Evolutionary conservation across 2,888 invertebrate species (phyloP).

Genomic region (Patella caerulea): DNA sequence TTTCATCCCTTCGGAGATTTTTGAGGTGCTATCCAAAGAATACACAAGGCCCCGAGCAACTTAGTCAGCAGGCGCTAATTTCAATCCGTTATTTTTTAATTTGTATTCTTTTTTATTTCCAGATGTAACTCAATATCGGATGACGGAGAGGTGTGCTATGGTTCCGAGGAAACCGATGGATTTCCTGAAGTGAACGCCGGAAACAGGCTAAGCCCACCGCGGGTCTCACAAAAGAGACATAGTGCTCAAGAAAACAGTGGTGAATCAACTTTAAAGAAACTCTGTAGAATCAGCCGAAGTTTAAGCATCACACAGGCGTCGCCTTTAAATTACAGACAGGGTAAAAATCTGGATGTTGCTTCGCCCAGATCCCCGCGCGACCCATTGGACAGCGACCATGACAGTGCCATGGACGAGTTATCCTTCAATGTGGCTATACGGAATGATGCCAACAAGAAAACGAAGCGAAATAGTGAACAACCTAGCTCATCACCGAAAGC

Average conservation of each 20-base stretch:
- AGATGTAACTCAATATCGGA: slow-evolving; percentile 55
- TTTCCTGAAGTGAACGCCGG: slow-evolving; percentile 19
- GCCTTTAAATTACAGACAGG: neutral
- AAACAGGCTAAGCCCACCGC: neutral
- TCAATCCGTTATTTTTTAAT: neutral
- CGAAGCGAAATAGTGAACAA: neutral
- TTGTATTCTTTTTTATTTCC: slow-evolving; percentile 19
- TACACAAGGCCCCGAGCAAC: too few relatives aligned
- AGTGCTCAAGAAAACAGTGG: slow-evolving; percentile 29
- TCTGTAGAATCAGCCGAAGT: slow-evolving; percentile 30
- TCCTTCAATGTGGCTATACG: neutral
- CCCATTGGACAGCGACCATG: neutral
- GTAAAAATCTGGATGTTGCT: neutral
- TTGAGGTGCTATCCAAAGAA: too few relatives aligned
- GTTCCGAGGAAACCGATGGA: slow-evolving; percentile 41
- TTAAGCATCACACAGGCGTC: slow-evolving; percentile 21
- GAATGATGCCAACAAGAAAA: neutral
- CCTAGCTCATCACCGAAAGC: neutral
- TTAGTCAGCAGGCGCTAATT: too few relatives aligned
- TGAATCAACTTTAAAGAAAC: slow-evolving; percentile 35
- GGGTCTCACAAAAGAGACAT: slow-evolving; percentile 23
- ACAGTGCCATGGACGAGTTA: neutral
- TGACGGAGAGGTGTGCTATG: slow-evolving; percentile 47
- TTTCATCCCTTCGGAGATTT: too few relatives aligned
- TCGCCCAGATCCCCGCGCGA: neutral